These are phyloP conservation scores for Mantis religiosa DNA, from an alignment of 2,888 invertebrate species.

Conservation along the genomic window DNA sequence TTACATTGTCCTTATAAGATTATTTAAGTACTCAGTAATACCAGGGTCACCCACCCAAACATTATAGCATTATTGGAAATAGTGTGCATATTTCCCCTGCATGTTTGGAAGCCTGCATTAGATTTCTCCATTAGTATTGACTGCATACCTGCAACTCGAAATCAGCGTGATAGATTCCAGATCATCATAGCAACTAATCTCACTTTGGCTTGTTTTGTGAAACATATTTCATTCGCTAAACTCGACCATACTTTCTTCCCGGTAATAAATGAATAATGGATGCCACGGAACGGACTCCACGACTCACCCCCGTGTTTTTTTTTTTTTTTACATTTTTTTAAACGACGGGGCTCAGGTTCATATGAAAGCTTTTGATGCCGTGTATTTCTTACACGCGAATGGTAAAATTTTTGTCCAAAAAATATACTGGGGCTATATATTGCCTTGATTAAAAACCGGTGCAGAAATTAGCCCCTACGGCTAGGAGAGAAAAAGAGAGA, in stretches of 20 bases:
- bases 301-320: background rate
- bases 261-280: conserved; percentile 6
- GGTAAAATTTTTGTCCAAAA: conserved; percentile 11
- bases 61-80: too few relatives aligned
- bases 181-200: background rate
- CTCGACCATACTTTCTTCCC: background rate
- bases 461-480: conserved; percentile 14
- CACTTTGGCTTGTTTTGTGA: background rate
- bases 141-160: background rate
- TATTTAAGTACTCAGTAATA: too few relatives aligned
- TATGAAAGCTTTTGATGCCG: conserved; percentile 13
- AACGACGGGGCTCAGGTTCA: background rate
- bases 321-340: background rate
- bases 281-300: background rate
- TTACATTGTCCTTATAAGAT: too few relatives aligned
- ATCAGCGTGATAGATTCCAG: background rate
- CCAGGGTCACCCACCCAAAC: too few relatives aligned
- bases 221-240: background rate
- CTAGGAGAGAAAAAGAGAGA: background rate
- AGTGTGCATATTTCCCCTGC: too few relatives aligned
- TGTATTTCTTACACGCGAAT: conserved; percentile 17
- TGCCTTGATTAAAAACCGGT: conserved; percentile 16
- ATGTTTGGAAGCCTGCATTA: too few relatives aligned
- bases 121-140: too few relatives aligned
- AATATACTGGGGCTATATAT: conserved; percentile 1